A percentile compares a stretch with the other conserved stretches of the same genome.
Evolutionary conservation across 2,888 invertebrate genomes (phyloP).

Genomic region (Lochmaea capreae): DNA sequence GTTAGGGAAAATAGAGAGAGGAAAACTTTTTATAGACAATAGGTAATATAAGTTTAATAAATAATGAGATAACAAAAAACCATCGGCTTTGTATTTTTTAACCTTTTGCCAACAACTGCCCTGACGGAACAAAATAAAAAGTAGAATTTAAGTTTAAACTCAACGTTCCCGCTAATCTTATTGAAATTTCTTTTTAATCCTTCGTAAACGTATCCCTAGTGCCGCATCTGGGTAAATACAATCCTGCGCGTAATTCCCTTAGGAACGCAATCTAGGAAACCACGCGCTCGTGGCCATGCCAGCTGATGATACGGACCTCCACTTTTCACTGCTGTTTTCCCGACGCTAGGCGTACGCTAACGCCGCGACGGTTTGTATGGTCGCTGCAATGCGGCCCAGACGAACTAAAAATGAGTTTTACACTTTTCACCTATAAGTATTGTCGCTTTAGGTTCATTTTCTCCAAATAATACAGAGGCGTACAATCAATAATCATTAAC

Average conservation of each 20-base stretch:
- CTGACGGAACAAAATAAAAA: too few relatives aligned
- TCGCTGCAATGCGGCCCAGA: conserved; percentile 17
- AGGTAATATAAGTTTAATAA: too few relatives aligned
- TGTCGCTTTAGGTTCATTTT: neutral
- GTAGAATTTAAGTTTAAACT: too few relatives aligned
- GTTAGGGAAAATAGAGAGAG: too few relatives aligned
- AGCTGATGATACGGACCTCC: conserved; percentile 12
- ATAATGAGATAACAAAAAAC: too few relatives aligned
- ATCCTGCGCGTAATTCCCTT: neutral
- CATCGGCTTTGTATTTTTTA: too few relatives aligned
- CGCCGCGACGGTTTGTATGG: neutral
- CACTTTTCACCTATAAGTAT: neutral
- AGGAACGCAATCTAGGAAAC: conserved; percentile 13
- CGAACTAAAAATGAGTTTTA: neutral
- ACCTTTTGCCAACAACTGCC: too few relatives aligned
- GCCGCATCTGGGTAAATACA: neutral
- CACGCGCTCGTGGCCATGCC: conserved; percentile 13
- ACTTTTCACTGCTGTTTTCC: conserved; percentile 8
- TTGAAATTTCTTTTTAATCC: neutral
- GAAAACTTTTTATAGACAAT: too few relatives aligned
- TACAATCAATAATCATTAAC: neutral
- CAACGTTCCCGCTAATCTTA: too few relatives aligned
- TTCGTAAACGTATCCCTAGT: neutral
- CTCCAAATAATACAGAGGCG: neutral
- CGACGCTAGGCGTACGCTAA: conserved; percentile 5